These are phyloP conservation scores for Battus philenor DNA, from an alignment of 1,140 invertebrate species.

Conservation along the genomic window DNA sequence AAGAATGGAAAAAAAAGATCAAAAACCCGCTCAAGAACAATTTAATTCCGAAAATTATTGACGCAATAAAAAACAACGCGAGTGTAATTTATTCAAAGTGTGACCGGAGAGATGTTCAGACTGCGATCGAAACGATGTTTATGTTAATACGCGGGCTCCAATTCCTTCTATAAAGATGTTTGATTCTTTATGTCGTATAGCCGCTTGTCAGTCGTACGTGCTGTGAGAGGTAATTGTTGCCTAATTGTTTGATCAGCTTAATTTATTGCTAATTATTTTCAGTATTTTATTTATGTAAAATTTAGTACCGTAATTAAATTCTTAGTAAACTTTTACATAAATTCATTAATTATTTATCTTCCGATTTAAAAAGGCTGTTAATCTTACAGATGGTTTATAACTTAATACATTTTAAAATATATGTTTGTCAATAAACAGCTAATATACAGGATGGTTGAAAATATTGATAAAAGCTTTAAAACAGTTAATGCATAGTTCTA, in stretches of 20 bases:
- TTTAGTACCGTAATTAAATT: neutral
- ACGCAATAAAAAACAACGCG: conserved; percentile 47
- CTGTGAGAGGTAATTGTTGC: conserved; percentile 11
- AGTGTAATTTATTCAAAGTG: conserved; percentile 60
- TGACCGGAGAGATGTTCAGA: conserved; percentile 36
- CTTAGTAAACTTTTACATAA: no score
- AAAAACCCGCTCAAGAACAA: conserved; percentile 26
- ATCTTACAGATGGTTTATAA: no score
- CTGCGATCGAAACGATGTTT: conserved; percentile 49
- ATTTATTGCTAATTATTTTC: conserved; percentile 13
- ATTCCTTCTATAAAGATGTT: conserved; percentile 60
- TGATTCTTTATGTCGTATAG: conserved; percentile 18
- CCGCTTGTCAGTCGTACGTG: conserved; percentile 11
- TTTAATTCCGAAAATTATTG: conserved; percentile 60
- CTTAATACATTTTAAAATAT: no score
- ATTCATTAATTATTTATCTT: no score
- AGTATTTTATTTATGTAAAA: neutral
- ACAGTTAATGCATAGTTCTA: no score
- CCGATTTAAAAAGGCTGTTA: no score
- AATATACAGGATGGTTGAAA: no score
- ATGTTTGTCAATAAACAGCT: no score
- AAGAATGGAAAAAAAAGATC: conserved; percentile 26
- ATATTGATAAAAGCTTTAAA: no score
- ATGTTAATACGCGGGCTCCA: conserved; percentile 50
- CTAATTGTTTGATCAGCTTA: conserved; percentile 10